These are phyloP conservation scores for Fukomys damarensis DNA, from an alignment of 2,113 vertebrate genomes.

Conservation along the genomic window DNA sequence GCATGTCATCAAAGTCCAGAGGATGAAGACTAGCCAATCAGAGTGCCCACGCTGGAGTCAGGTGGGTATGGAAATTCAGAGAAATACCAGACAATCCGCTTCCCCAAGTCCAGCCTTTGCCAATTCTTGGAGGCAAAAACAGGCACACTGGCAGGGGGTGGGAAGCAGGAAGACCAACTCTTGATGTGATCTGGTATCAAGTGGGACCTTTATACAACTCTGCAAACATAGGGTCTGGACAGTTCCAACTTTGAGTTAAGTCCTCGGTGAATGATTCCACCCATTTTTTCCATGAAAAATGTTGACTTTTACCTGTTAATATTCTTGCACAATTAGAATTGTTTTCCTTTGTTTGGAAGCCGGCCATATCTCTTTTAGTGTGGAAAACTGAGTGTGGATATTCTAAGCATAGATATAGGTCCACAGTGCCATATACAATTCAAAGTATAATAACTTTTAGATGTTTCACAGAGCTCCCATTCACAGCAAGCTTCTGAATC, in stretches of 20 bases:
- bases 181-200: neutral
- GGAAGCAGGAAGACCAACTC: neutral
- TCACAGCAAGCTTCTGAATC: neutral
- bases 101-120: neutral
- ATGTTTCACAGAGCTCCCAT: neutral
- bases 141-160: neutral
- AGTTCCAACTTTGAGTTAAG: neutral
- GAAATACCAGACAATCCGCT: neutral
- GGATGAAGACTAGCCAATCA: neutral
- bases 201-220: neutral
- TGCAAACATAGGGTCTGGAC: neutral
- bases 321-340: neutral
- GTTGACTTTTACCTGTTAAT: neutral
- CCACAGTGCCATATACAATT: neutral
- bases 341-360: neutral
- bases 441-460: neutral
- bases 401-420: neutral
- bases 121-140: neutral
- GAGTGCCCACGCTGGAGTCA: neutral
- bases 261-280: neutral
- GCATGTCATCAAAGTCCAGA: neutral
- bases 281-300: neutral
- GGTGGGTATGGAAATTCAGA: neutral
- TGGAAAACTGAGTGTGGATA: neutral
- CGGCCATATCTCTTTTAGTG: neutral